Conservation (phyloP, 2,113 vertebrate genomes). For the Cnemophilus loriae region DNA sequence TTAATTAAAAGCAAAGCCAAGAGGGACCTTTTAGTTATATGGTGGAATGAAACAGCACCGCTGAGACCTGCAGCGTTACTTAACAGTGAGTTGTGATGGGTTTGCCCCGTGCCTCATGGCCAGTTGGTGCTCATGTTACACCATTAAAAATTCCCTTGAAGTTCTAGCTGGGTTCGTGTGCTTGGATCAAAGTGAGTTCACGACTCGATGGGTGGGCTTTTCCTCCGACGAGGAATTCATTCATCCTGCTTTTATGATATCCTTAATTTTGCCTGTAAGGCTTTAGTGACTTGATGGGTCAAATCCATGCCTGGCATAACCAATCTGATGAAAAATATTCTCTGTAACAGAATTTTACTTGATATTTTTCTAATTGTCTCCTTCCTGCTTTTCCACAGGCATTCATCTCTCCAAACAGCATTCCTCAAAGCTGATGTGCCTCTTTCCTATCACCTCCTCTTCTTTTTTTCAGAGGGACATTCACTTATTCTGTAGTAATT, state of each 20-base stretch:
- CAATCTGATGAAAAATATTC: background rate
- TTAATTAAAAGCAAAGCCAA: conserved; percentile 13
- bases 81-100: background rate
- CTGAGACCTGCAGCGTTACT: background rate
- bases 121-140: background rate
- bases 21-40: background rate
- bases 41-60: background rate
- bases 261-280: background rate
- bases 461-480: background rate
- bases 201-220: background rate
- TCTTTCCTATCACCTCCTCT: background rate
- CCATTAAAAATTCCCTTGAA: background rate
- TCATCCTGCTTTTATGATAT: background rate
- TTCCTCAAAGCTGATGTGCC: background rate
- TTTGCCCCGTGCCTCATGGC: background rate
- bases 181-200: background rate
- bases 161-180: background rate
- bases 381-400: background rate
- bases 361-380: background rate
- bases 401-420: background rate
- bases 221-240: background rate
- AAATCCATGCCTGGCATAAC: background rate
- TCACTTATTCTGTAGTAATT: background rate
- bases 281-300: background rate
- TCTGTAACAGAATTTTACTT: background rate